phyloP scores from a whole-genome alignment of 1,140 invertebrate genomes.

The Neodiprion fabricii region DNA sequence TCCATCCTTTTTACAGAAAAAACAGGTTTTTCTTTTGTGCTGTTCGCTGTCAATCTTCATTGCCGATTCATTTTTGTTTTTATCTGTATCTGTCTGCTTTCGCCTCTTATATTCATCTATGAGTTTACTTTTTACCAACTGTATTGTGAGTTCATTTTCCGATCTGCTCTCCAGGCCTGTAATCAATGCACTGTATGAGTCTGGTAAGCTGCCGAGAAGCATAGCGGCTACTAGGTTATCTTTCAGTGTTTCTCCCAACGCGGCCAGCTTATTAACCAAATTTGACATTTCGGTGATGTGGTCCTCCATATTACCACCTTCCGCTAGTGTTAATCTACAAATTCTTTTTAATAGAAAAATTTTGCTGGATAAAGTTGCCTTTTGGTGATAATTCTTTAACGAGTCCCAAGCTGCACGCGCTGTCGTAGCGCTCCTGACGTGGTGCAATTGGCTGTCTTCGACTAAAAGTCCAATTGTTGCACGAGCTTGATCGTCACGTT shows the following conservation, averaged over 20 bases:
- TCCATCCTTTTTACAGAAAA: too few species aligned
- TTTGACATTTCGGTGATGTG: conserved; percentile 22
- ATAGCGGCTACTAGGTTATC: conserved; percentile 18
- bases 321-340: conserved; percentile 15
- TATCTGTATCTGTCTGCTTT: background rate
- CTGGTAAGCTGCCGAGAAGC: conserved; percentile 20
- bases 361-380: conserved; percentile 14
- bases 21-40: background rate
- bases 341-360: conserved; percentile 9
- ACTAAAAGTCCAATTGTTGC: conserved; percentile 19
- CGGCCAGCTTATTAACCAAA: conserved; percentile 22
- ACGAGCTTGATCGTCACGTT: conserved; percentile 10
- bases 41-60: background rate
- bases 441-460: conserved; percentile 17
- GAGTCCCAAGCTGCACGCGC: conserved; percentile 15
- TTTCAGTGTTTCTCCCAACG: conserved; percentile 15
- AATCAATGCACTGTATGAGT: conserved; percentile 18
- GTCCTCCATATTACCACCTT: conserved; percentile 19
- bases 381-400: conserved; percentile 19
- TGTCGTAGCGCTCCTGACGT: conserved; percentile 14
- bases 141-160: background rate
- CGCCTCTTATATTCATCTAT: background rate
- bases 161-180: conserved; percentile 22
- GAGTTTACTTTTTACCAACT: background rate
- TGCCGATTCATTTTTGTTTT: background rate